Base-by-base conservation (phyloP, 1,140 invertebrate genomes). In the Harlomillsia oculata region DNA sequence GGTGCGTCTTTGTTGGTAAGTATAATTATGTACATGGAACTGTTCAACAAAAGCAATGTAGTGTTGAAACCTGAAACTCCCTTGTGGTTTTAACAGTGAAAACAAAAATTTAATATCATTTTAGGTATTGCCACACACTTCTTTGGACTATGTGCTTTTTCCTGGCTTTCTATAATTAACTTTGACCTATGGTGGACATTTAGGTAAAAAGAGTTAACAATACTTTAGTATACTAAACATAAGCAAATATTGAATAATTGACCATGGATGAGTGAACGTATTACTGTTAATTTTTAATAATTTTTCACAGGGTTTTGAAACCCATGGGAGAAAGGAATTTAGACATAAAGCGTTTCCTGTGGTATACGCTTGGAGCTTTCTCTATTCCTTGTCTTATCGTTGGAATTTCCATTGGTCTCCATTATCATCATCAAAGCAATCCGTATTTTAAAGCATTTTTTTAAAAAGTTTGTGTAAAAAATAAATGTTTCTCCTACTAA, bases 121-220 rank as follows among this genome's bases (percentile, higher is more conserved):
- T 2, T 16, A 55, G 59, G 44, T 23, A 37, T 51, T 4, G 23
- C 52, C 20, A 51, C 53, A 3, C 59, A 60, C 32, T 60, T 51
- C 43, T 18, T 55, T 14, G 59, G 28, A 25, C 21, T 60, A 11
- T 44, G 34, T 41, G 21, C 53, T 2, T 55, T 60, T 16, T 25
- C 21, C 25, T 60, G 59, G 59, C 40, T 60, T 16, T 51, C 46
- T 16, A 34, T 60, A 5, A 60, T 60, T 16, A 60, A 60, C 53
- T 60, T 56, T 46, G 59, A 60, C 28, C 45, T 60, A 3, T 60
- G 59, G 59, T 60, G 53, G 53, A 56, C 53, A 2, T 60, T 60
- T 20, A 54, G 32, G 51, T 53, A 32, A 20, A 5, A 26, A 16
- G 25, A 21, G n/a, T 25, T 45, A 45, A 13, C n/a, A 34, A 34